Conservation (phyloP, 1,140 invertebrate species). For the Caenorhabditis elegans region DNA sequence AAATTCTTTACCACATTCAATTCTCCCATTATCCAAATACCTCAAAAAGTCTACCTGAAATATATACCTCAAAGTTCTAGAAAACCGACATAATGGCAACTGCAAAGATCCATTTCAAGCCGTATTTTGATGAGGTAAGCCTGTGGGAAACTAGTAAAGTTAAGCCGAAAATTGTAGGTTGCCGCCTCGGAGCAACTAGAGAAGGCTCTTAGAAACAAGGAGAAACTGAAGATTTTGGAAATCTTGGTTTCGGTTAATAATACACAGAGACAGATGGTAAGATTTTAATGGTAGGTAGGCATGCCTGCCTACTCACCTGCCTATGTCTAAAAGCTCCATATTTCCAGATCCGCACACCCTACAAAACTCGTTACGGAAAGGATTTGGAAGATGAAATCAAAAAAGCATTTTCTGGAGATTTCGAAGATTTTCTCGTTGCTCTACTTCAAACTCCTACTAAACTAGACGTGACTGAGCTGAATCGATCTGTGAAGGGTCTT, state of each 20-base stretch:
- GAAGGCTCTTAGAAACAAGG: slow-evolving; percentile 23
- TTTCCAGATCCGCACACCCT: slow-evolving; percentile 46
- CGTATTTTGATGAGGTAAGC: not conserved
- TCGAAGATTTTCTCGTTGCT: slow-evolving; percentile 43
- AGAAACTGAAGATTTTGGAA: slow-evolving; percentile 25
- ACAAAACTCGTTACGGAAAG: slow-evolving; percentile 46
- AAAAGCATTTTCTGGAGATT: slow-evolving; percentile 39
- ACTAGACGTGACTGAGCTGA: slow-evolving; percentile 36
- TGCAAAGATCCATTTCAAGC: slow-evolving; percentile 17
- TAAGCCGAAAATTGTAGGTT: not conserved
- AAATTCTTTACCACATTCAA: too few species aligned
- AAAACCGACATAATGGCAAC: not conserved
- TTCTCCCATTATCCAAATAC: too few species aligned
- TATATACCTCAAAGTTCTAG: too few species aligned
- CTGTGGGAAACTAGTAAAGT: not conserved
- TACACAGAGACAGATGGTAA: slow-evolving; percentile 48
- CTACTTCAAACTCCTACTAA: slow-evolving; percentile 45
- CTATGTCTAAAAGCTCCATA: too few species aligned
- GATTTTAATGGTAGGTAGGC: too few species aligned
- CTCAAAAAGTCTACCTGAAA: too few species aligned
- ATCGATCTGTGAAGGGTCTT: slow-evolving; percentile 59
- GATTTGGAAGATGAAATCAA: slow-evolving; percentile 48
- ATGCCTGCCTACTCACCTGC: too few species aligned
- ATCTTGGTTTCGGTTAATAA: slow-evolving; percentile 20
- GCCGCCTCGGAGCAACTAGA: not conserved